Evolutionary conservation across 1,140 invertebrate species (phyloP), one percentile per base, ranked within the genome.

Genomic region (Magallana angulata): DNA sequence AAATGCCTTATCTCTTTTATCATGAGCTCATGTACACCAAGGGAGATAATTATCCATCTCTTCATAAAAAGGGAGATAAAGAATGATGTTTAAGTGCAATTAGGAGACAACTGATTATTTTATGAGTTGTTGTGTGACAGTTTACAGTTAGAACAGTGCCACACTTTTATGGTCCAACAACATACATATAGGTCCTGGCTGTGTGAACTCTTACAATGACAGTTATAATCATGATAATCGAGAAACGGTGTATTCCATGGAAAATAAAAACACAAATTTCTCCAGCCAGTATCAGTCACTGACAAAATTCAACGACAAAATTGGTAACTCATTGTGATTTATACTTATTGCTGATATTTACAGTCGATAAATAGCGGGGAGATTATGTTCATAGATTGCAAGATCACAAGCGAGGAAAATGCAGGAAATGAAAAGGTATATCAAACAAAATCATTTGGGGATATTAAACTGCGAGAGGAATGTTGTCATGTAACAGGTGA

Each of bases 1-100:
- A 12, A 76, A 76, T 76, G 24, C 18, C 18, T 62, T 76, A 24
- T 76, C 68, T 36, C 24, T 30, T 30, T 76, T 76, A 76, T 76
- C 68, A 30, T 9, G 11, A 30, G 24, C 68, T 76, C 68, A 76
- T 76, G 68, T 76, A 76, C 18, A 76, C 68, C 68, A 76, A 76
- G 68, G 68, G 68, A 76, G 68, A 76, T 76, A 76, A 76, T 76
- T 76, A 76, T 76, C 18, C 36, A 76, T 30, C 24, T 36, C 24
- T 76, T 76, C 68, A 30, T 24, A 76, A 30, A 76, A 76, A 76
- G 68, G 68, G 68, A 76, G 68, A 76, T 76, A 76, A 76, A 76
- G 24, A 76, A 30, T 76, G 24, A 36, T 18, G 68, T 24, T 76
- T 30, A 76, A 76, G 24, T 76, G 68, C 68, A 76, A 76, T 76